Evolutionary conservation across 2,888 invertebrate species (phyloP).

Genomic region (Acleris literana): DNA sequence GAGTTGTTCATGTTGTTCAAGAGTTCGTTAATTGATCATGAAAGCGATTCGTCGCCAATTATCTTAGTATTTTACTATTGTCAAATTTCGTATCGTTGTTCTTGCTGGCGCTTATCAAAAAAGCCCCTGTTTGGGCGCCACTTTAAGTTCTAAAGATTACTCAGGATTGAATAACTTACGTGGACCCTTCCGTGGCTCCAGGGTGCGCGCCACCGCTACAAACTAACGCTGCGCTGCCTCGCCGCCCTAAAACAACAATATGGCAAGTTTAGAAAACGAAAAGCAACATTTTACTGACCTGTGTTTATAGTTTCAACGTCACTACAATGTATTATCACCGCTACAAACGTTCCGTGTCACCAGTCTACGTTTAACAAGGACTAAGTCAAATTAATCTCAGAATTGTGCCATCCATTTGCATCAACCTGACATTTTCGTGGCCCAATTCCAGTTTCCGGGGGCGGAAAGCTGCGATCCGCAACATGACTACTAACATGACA

Average conservation of each 20-base stretch:
- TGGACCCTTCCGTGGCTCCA: constrained; percentile 72
- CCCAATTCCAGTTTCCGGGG: constrained; percentile 5
- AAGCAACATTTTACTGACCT: too few species aligned
- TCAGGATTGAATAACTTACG: constrained; percentile 53
- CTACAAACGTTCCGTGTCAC: constrained; percentile 3
- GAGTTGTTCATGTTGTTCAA: too few species aligned
- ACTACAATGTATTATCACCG: not conserved
- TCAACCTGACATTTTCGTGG: constrained; percentile 2
- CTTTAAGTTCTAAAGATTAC: not conserved
- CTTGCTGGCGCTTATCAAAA: not conserved
- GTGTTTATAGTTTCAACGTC: too few species aligned
- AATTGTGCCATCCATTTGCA: constrained; percentile 14
- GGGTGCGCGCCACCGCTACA: constrained; percentile 67
- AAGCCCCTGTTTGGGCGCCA: not conserved
- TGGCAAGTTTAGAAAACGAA: not conserved
- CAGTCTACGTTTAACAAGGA: too few species aligned
- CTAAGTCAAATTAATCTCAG: constrained; percentile 11
- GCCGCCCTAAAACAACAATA: constrained; percentile 69
- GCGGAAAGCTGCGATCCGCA: constrained; percentile 5
- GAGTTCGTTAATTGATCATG: too few species aligned
- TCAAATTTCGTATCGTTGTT: too few species aligned
- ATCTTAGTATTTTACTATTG: not conserved
- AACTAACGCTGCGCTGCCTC: constrained; percentile 64
- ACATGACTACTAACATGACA: constrained; percentile 24
- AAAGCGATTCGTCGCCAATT: not conserved